phyloP scores from a whole-genome alignment of 1,140 invertebrate species.

The Cydia fagiglandana region DNA sequence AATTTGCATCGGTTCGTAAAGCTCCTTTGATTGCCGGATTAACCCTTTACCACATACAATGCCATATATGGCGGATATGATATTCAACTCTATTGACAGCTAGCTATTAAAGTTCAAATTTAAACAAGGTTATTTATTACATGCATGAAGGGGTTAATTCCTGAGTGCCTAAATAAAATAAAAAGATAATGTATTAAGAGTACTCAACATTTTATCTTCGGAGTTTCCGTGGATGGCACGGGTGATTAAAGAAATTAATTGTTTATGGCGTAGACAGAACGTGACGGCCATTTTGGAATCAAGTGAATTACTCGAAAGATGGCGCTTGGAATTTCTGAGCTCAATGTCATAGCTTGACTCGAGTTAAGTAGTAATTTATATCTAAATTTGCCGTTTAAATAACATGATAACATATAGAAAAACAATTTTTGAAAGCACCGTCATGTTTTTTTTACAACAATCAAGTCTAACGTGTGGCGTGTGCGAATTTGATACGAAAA shows the following conservation, averaged over 20 bases:
- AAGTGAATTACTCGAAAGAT: conserved; percentile 14
- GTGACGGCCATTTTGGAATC: conserved; percentile 43
- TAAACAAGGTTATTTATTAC: too few species aligned
- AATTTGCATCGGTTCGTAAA: neutral
- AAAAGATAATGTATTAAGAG: conserved; percentile 23
- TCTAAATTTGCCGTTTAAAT: neutral
- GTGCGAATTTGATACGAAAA: conserved; percentile 2
- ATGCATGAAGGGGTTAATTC: neutral
- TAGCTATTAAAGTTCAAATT: too few species aligned
- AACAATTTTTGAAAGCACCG: neutral
- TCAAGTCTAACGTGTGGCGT: neutral
- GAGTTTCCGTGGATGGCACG: conserved; percentile 22
- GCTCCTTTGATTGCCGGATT: conserved; percentile 10
- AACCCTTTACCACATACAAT: too few species aligned
- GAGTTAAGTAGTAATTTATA: conserved; percentile 22
- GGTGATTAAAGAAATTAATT: conserved; percentile 57
- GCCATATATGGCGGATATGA: too few species aligned
- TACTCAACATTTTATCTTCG: conserved; percentile 34
- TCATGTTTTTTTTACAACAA: neutral
- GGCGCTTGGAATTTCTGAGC: neutral
- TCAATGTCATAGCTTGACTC: neutral
- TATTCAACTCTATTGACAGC: too few species aligned
- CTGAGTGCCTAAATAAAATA: conserved; percentile 23
- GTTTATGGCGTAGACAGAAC: conserved; percentile 43
- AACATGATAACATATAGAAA: neutral